Conservation (phyloP, 2,888 invertebrate genomes). For the Linhomoeus sp. region DNA sequence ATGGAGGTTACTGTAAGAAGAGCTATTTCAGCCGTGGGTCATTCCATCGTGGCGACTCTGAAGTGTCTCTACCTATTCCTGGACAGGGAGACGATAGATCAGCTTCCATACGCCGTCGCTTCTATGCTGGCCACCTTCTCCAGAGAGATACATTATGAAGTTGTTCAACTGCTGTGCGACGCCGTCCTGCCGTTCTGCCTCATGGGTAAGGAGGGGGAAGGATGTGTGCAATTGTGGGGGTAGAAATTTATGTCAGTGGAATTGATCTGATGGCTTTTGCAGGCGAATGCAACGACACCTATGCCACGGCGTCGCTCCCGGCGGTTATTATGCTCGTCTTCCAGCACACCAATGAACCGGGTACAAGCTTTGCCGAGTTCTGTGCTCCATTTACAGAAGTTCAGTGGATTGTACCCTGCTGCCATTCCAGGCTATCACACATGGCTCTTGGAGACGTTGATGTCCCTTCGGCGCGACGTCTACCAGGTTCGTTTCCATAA, state of each 20-base stretch:
- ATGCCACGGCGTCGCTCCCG: slow-evolving; percentile 15
- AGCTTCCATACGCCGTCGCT: slow-evolving; percentile 77
- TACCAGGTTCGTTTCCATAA: slow-evolving; percentile 40
- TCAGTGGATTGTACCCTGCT: too few relatives aligned
- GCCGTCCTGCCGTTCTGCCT: slow-evolving; percentile 88
- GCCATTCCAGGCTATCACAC: slow-evolving; percentile 95
- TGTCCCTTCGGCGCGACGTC: slow-evolving; percentile 73
- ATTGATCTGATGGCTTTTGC: too few relatives aligned
- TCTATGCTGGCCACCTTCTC: slow-evolving; percentile 83
- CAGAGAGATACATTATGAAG: slow-evolving; percentile 68
- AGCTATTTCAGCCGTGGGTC: slow-evolving; percentile 56
- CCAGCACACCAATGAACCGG: slow-evolving; percentile 78
- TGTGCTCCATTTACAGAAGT: too few relatives aligned
- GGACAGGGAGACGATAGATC: slow-evolving; percentile 84
- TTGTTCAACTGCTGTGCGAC: slow-evolving; percentile 78
- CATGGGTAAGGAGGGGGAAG: neutral
- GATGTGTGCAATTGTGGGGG: too few relatives aligned
- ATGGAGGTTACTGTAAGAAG: neutral
- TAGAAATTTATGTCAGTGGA: too few relatives aligned
- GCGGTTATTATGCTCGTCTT: slow-evolving; percentile 89
- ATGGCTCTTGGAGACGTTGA: slow-evolving; percentile 79
- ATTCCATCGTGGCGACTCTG: slow-evolving; percentile 73
- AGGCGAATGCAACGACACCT: slow-evolving; percentile 12
- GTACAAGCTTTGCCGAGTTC: too few relatives aligned
- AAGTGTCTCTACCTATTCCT: slow-evolving; percentile 86